phyloP scores from a whole-genome alignment of 1,140 invertebrate genomes.

The Oreohelix idahoensis region DNA sequence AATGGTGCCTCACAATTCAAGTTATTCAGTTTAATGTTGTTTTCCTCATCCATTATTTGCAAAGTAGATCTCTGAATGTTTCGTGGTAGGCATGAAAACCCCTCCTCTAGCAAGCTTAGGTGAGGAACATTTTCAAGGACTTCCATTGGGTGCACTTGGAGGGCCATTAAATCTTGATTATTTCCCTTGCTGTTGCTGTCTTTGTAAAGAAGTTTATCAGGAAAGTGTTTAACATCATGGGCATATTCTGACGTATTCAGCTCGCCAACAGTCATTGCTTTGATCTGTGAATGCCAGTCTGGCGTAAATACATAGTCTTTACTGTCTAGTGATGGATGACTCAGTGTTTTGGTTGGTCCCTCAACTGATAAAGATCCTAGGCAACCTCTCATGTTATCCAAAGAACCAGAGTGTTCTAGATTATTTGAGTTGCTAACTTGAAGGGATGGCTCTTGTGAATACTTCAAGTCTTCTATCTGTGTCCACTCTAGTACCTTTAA shows the following conservation, averaged over 20 bases:
- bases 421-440: background rate
- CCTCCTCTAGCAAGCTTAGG: background rate
- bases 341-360: background rate
- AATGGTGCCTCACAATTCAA: background rate
- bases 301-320: background rate
- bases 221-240: background rate
- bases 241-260: background rate
- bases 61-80: background rate
- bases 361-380: background rate
- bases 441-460: background rate
- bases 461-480: background rate
- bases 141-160: background rate
- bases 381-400: background rate
- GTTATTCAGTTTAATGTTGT: background rate
- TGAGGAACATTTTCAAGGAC: background rate
- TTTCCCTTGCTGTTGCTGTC: background rate
- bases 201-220: background rate
- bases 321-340: background rate
- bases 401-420: background rate
- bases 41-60: background rate
- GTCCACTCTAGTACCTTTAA: background rate
- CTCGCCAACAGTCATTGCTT: background rate
- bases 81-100: background rate
- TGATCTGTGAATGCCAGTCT: background rate
- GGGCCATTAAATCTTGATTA: background rate